phyloP scores from a whole-genome alignment of 2,113 vertebrate genomes.

The Alouatta palliata region DNA sequence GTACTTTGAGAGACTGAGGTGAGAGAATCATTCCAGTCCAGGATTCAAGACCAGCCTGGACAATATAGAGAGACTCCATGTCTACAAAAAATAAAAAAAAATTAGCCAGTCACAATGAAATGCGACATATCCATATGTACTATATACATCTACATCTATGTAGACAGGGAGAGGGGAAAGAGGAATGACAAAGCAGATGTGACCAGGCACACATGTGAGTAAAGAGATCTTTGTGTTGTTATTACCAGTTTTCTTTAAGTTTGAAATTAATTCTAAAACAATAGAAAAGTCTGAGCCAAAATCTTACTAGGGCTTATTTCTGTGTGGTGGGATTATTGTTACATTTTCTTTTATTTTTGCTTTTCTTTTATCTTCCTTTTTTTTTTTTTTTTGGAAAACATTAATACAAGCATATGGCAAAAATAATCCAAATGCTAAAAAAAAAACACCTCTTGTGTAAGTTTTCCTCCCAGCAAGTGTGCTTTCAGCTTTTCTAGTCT shows the following conservation, averaged over 20 bases:
- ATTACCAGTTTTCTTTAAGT: not conserved
- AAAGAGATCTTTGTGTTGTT: not conserved
- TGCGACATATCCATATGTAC: not conserved
- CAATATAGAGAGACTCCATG: no score
- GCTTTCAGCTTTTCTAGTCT: not conserved
- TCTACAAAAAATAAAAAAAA: no score
- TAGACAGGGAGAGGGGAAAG: not conserved
- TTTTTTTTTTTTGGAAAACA: slow-evolving; percentile 1
- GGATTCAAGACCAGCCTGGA: no score
- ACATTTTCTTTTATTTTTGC: not conserved
- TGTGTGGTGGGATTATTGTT: not conserved
- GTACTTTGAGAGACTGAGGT: no score
- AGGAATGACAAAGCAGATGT: not conserved
- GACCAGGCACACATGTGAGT: no score
- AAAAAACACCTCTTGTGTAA: not conserved
- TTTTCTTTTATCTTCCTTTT: not conserved
- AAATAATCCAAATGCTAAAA: not conserved
- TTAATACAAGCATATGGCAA: not conserved
- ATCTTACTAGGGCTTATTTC: not conserved
- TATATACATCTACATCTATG: not conserved
- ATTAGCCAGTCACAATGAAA: no score
- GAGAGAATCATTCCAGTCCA: no score
- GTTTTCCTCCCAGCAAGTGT: not conserved
- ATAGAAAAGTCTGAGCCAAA: not conserved
- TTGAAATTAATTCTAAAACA: not conserved